These are phyloP conservation scores for Platerodrilus igneus DNA, from an alignment of 2,888 invertebrate genomes.

Conservation along the genomic window DNA sequence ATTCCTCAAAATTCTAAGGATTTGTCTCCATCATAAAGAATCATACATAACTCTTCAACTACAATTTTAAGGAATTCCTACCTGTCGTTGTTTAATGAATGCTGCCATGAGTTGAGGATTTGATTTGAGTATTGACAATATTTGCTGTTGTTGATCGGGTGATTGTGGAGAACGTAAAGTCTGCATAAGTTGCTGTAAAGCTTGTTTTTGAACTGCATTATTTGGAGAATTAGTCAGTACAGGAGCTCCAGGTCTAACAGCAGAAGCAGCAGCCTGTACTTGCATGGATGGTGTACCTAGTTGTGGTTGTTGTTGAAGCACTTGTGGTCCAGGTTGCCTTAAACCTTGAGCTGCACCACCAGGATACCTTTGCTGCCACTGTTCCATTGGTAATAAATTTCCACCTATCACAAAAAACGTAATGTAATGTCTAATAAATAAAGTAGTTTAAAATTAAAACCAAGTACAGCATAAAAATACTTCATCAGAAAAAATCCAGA, in stretches of 20 bases:
- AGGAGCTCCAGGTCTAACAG: slow-evolving; percentile 25
- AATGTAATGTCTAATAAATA: slow-evolving; percentile 19
- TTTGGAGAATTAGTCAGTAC: slow-evolving; percentile 32
- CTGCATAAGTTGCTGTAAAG: slow-evolving; percentile 81
- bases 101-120: slow-evolving; percentile 95
- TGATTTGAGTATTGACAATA: slow-evolving; percentile 83
- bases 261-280: slow-evolving; percentile 36
- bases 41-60: no score
- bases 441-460: slow-evolving; percentile 18
- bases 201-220: slow-evolving; percentile 56
- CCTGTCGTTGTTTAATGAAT: slow-evolving; percentile 84
- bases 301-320: slow-evolving; percentile 45
- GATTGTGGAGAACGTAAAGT: slow-evolving; percentile 86
- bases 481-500: no score
- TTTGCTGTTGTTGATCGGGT: slow-evolving; percentile 87
- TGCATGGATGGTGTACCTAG: slow-evolving; percentile 35
- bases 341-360: slow-evolving; percentile 46
- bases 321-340: slow-evolving; percentile 51
- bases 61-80: no score
- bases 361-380: slow-evolving; percentile 53
- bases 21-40: no score
- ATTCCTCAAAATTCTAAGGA: no score
- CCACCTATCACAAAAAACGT: slow-evolving; percentile 42
- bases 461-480: background rate
- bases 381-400: slow-evolving; percentile 54